These are phyloP conservation scores for Xylophagus ater DNA, from an alignment of 2,888 invertebrate genomes.

Conservation along the genomic window DNA sequence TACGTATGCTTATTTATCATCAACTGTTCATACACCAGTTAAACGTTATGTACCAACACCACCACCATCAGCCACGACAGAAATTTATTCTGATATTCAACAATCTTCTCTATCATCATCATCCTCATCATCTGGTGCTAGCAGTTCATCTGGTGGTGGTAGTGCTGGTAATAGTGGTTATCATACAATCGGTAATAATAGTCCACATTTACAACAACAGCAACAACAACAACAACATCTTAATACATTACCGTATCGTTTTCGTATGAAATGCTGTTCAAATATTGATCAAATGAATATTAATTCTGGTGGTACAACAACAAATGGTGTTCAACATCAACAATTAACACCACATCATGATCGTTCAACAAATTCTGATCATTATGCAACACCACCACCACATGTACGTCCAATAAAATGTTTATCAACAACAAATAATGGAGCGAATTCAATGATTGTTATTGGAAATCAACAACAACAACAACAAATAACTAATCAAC, in stretches of 20 bases:
- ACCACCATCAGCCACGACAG: slow-evolving; percentile 30
- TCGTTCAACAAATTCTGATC: too few species aligned
- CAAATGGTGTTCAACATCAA: slow-evolving; percentile 6
- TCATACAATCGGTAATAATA: slow-evolving; percentile 12
- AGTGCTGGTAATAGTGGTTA: slow-evolving; percentile 13
- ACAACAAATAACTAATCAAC: too few species aligned
- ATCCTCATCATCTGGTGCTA: slow-evolving; percentile 11
- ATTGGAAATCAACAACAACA: too few species aligned
- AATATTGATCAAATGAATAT: too few species aligned
- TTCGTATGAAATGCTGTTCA: slow-evolving; percentile 35
- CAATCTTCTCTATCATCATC: slow-evolving; percentile 20
- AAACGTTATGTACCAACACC: slow-evolving; percentile 39
- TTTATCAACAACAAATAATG: too few species aligned
- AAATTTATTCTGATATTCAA: slow-evolving; percentile 24
- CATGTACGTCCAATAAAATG: too few species aligned
- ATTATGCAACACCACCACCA: too few species aligned
- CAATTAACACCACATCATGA: slow-evolving; percentile 1
- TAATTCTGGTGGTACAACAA: too few species aligned
- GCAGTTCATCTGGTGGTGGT: slow-evolving; percentile 9
- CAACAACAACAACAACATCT: slow-evolving; percentile 18
- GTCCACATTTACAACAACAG: slow-evolving; percentile 16
- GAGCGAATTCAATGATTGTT: too few species aligned
- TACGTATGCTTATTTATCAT: slow-evolving; percentile 32
- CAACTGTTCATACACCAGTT: slow-evolving; percentile 38
- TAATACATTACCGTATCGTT: slow-evolving; percentile 30